phyloP scores from a whole-genome alignment of 2,797 vertebrate genomes.

The Tadarida brasiliensis region DNA sequence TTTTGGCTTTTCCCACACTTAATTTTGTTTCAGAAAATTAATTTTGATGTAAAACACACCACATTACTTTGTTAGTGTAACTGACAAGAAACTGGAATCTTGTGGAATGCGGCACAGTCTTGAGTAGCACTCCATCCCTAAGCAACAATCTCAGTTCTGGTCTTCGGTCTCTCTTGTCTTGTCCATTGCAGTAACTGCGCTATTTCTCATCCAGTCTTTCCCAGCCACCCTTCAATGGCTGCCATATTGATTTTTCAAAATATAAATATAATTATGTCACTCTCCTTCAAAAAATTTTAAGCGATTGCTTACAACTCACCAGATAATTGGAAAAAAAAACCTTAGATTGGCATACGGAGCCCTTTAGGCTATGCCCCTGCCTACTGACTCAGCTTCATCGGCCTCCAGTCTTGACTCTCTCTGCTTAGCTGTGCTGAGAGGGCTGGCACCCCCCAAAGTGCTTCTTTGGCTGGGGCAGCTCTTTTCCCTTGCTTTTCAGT shows the following conservation, averaged over 20 bases:
- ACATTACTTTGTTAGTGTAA: background rate
- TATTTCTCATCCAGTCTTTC: background rate
- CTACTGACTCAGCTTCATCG: background rate
- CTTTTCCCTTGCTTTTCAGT: background rate
- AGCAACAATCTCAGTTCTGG: background rate
- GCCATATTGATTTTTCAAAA: background rate
- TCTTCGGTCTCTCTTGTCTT: background rate
- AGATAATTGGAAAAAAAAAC: background rate
- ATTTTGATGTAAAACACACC: background rate
- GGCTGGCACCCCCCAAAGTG: background rate
- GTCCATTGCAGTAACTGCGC: fast-evolving
- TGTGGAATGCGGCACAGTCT: background rate
- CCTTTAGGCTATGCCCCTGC: fast-evolving
- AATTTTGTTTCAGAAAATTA: background rate
- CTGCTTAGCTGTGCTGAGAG: background rate
- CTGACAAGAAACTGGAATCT: background rate
- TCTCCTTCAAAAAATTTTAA: background rate
- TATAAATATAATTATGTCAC: background rate
- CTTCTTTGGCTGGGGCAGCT: background rate
- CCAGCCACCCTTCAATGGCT: background rate
- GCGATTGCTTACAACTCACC: background rate
- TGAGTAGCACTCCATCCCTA: background rate
- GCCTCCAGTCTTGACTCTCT: background rate
- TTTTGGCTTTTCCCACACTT: background rate
- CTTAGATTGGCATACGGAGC: background rate